Conservation (phyloP, 1,140 invertebrate species). For the Diorhabda elongata region DNA sequence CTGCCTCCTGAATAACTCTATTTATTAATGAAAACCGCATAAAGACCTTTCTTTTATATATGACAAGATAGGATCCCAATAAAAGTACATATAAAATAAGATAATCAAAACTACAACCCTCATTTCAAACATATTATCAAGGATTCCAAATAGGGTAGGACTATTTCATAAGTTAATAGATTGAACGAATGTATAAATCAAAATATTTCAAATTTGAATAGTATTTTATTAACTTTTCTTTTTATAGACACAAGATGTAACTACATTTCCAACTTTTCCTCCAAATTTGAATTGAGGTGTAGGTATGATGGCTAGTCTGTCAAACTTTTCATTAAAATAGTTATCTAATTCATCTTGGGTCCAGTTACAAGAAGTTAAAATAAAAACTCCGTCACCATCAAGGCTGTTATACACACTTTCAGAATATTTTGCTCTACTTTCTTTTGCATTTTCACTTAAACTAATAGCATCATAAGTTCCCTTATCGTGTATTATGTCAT, state of each 20-base stretch:
- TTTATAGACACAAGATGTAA: conserved; percentile 72
- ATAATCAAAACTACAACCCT: too few species aligned
- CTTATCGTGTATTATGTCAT: conserved; percentile 76
- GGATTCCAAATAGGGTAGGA: too few species aligned
- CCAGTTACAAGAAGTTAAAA: conserved; percentile 94
- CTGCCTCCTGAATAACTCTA: too few species aligned
- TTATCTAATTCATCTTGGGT: conserved; percentile 74
- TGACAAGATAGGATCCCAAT: too few species aligned
- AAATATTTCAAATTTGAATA: too few species aligned
- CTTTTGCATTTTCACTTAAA: conserved; percentile 62
- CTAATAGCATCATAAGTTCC: conserved; percentile 93
- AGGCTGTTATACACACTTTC: conserved; percentile 61
- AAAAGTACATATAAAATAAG: too few species aligned
- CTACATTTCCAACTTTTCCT: conserved; percentile 72
- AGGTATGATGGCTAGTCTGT: conserved; percentile 61
- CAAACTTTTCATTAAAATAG: conserved; percentile 67
- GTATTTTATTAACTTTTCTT: conserved; percentile 39
- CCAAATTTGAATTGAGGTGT: conserved; percentile 81
- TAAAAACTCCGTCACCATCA: conserved; percentile 58
- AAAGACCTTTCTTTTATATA: too few species aligned
- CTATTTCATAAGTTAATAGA: too few species aligned
- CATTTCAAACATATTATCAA: too few species aligned
- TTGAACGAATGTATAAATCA: too few species aligned
- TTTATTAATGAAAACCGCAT: too few species aligned
- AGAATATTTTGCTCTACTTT: conserved; percentile 65